Base-by-base conservation (phyloP, 2,113 vertebrate species). In the Clinocottus analis region DNA sequence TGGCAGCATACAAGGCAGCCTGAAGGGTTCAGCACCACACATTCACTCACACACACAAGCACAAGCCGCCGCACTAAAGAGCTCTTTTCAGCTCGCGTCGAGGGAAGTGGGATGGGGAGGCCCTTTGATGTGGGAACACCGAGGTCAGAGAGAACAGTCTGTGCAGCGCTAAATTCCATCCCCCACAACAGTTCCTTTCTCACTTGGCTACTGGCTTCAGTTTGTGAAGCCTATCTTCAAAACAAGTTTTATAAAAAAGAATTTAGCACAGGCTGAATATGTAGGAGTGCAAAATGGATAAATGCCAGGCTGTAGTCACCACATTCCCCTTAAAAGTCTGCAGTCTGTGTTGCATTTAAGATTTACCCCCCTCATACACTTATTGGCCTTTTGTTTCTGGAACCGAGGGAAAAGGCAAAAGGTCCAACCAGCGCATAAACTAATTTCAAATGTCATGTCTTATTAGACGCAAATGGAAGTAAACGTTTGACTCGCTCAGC, bases 381-480 rank as follows among this genome's bases (percentile, higher is more conserved):
- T 85, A 89, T 76, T 86, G 79, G 78, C 68, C 82, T 91, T 94
- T 88, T 90, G 78, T 94, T 96, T 94, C 91, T 87, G 70, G 89
- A 94, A 94, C 90, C 68, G 76, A 85, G 66, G 84, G 85, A 82
- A 89, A 90, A 91, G 91, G 87, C 70, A 93, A 96, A 93, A 95
- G 94, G 94, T 96, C 95, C 96, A 91, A 92, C 91, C 95, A 93
- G 91, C 91, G 91, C 95, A 95, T 96, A 96, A 95, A 96, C 94
- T 96, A 91, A 95, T 96, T 95, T 96, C 93, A 96, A 97, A 97
- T 96, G 94, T 95, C 96, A 96, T 95, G 94, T 97, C 95, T 94
- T 96, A 96, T 96, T 96, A 95, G 89, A 95, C 87, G 35, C 85
- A 95, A 95, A 94, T 95, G 95, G 95, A 94, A 86, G 84, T 91